phyloP scores from a whole-genome alignment of 2,113 vertebrate species.

The Calyptomena viridis region DNA sequence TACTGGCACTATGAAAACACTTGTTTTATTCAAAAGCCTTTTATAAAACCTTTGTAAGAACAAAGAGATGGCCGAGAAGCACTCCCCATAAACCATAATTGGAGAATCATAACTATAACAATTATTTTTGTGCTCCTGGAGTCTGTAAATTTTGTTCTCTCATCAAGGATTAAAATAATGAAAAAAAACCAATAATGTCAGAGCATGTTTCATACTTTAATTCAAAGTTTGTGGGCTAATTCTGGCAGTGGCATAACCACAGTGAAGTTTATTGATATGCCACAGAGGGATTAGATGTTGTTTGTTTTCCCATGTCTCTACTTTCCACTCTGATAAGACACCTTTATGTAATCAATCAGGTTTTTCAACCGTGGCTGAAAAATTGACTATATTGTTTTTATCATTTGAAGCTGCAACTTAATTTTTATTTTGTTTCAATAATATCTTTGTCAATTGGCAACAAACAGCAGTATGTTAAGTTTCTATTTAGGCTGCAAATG shows the following conservation, averaged over 20 bases:
- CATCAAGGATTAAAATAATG: constrained; percentile 64
- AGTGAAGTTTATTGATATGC: background rate
- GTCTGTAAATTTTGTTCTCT: constrained; percentile 66
- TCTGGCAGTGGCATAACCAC: background rate
- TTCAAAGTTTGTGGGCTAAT: constrained; percentile 55
- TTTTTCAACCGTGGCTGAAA: constrained; percentile 37
- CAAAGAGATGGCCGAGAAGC: constrained; percentile 52
- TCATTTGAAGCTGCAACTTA: background rate
- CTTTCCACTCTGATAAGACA: constrained; percentile 23
- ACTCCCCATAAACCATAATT: constrained; percentile 62
- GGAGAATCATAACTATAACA: constrained; percentile 66
- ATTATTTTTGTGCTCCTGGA: constrained; percentile 66
- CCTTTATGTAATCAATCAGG: background rate
- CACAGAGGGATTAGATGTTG: background rate
- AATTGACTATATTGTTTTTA: constrained; percentile 24
- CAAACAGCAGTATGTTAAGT: background rate
- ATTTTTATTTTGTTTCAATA: constrained; percentile 37
- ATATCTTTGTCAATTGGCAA: constrained; percentile 15
- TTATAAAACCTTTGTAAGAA: constrained; percentile 64
- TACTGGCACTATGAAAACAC: constrained; percentile 56
- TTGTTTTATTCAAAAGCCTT: constrained; percentile 65
- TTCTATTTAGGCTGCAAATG: constrained; percentile 3
- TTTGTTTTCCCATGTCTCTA: constrained; percentile 18
- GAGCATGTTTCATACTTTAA: constrained; percentile 56
- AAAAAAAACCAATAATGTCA: constrained; percentile 59